Conservation (phyloP, 1,140 invertebrate species). For the Solenopsis invicta region DNA sequence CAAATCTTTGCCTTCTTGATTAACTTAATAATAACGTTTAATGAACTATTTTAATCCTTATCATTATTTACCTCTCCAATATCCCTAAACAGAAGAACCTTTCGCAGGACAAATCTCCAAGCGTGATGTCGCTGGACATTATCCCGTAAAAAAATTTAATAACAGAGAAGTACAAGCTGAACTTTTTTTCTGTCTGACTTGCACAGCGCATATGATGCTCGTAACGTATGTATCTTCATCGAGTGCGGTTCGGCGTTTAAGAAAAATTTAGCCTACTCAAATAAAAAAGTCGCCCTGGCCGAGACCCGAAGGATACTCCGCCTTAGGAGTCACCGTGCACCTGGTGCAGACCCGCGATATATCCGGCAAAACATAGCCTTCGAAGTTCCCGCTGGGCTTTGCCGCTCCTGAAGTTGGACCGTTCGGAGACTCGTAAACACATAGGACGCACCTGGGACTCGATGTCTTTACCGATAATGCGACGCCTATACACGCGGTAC, state of each 20-base stretch:
- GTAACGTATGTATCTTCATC: not conserved
- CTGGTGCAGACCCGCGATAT: conserved; percentile 77
- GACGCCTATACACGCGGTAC: conserved; percentile 75
- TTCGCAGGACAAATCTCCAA: not conserved
- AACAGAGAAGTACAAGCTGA: not conserved
- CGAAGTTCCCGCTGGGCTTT: conserved; percentile 74
- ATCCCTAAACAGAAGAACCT: not conserved
- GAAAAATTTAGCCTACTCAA: conserved; percentile 23
- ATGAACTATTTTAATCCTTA: conserved; percentile 62
- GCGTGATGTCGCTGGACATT: not conserved
- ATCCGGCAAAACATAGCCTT: conserved; percentile 79
- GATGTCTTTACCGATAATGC: conserved; percentile 81
- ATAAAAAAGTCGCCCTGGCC: conserved; percentile 31
- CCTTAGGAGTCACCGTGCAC: conserved; percentile 63
- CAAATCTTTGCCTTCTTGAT: not conserved
- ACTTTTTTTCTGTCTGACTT: not conserved
- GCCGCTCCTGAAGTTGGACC: conserved; percentile 74
- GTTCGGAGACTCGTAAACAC: conserved; percentile 81
- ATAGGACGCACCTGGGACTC: conserved; percentile 80
- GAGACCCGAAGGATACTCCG: conserved; percentile 53
- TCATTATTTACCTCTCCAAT: conserved; percentile 11
- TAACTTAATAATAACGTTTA: conserved; percentile 73
- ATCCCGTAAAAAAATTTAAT: not conserved
- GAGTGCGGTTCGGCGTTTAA: not conserved
- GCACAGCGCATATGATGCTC: not conserved